Percentiles rank a stretch among this genome's conserved stretches.
phyloP scores from a whole-genome alignment of 2,113 vertebrate genomes.

The Paramisgurnus dabryanus region DNA sequence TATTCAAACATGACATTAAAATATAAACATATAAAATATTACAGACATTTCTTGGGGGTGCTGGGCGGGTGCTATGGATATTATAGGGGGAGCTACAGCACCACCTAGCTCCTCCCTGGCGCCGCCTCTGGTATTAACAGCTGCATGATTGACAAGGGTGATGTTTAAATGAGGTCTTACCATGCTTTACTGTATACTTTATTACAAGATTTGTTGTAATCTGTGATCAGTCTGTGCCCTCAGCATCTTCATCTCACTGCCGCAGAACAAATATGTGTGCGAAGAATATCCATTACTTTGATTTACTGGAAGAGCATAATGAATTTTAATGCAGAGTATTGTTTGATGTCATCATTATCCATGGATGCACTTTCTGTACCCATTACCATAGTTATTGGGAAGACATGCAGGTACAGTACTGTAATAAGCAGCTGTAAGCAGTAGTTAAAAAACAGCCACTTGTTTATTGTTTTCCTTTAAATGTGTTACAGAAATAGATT shows the following conservation, averaged over 20 bases:
- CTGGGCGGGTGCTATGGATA: too few relatives aligned
- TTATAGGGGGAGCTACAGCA: too few relatives aligned
- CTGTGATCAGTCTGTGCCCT: constrained; percentile 43
- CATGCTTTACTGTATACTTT: neutral
- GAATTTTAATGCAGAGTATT: constrained; percentile 14
- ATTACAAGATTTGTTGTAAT: constrained; percentile 43
- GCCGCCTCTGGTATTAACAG: too few relatives aligned
- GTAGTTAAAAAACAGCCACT: constrained; percentile 3
- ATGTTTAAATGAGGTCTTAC: constrained; percentile 24
- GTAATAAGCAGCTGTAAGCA: neutral
- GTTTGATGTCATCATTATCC: constrained; percentile 28
- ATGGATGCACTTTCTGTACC: constrained; percentile 16
- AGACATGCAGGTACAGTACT: constrained; percentile 1
- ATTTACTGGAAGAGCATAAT: constrained; percentile 16
- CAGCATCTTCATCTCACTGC: constrained; percentile 25
- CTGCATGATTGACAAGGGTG: constrained; percentile 34
- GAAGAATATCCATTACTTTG: constrained; percentile 42
- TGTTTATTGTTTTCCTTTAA: neutral
- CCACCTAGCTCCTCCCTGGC: too few relatives aligned
- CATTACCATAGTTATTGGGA: neutral
- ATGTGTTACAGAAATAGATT: neutral
- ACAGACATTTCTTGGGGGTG: too few relatives aligned
- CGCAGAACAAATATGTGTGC: constrained; percentile 11
- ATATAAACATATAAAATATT: too few relatives aligned
- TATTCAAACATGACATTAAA: too few relatives aligned